These are phyloP conservation scores for Macrophya alboannulata DNA, from an alignment of 2,888 invertebrate genomes.

Conservation along the genomic window DNA sequence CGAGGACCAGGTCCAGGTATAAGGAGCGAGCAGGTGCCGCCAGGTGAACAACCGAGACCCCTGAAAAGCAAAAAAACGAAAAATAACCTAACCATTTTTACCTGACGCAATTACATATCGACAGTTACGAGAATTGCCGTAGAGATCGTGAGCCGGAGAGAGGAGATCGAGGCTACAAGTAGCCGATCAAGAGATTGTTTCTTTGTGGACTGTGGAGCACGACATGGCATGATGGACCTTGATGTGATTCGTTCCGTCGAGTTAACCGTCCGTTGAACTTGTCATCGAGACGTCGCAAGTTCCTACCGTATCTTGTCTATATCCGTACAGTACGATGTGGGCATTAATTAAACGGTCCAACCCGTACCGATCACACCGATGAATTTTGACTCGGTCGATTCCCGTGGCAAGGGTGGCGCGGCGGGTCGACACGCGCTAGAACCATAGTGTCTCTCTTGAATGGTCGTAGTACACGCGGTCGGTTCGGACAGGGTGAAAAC, in stretches of 20 bases:
- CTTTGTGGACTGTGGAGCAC: constrained; percentile 19
- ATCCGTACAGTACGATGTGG: not conserved
- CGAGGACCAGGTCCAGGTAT: not conserved
- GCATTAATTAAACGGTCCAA: not conserved
- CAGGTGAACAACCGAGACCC: not conserved
- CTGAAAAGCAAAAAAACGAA: not conserved
- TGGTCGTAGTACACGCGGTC: constrained; percentile 41
- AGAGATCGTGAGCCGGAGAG: constrained; percentile 36
- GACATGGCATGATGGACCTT: constrained; percentile 20
- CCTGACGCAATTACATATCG: not conserved
- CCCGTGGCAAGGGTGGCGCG: too few species aligned
- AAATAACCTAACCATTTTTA: not conserved
- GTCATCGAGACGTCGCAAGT: not conserved
- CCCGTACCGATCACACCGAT: not conserved
- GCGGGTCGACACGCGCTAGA: not conserved
- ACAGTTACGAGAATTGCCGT: constrained; percentile 15
- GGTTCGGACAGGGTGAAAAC: constrained; percentile 30
- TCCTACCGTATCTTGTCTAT: not conserved
- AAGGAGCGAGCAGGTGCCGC: constrained; percentile 6
- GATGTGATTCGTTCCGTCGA: constrained; percentile 36
- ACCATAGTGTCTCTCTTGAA: constrained; percentile 28
- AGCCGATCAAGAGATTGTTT: constrained; percentile 19
- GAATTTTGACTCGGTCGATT: not conserved
- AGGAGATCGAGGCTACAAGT: constrained; percentile 32
- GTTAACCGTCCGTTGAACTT: constrained; percentile 42